Conservation (phyloP, 2,888 invertebrate genomes). For the Hofmannophila pseudospretella region DNA sequence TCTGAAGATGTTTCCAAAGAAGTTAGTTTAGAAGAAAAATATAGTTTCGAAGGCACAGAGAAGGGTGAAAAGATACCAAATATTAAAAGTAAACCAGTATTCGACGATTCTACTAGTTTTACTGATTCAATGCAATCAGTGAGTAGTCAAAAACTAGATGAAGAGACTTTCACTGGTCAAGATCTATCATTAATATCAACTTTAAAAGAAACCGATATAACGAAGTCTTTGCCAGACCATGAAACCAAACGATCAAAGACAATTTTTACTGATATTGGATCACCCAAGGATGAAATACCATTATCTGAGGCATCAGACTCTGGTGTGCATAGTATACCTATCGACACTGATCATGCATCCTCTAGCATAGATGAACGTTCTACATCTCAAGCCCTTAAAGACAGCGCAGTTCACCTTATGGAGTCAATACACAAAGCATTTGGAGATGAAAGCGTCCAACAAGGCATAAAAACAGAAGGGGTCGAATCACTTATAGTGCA, state of each 20-base stretch:
- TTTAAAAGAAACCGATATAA: constrained; percentile 24
- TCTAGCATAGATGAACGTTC: constrained; percentile 15
- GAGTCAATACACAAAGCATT: constrained; percentile 64
- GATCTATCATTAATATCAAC: constrained; percentile 23
- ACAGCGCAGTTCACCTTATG: constrained; percentile 41
- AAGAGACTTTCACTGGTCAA: constrained; percentile 18
- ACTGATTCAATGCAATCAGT: constrained; percentile 27
- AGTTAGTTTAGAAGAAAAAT: constrained; percentile 65
- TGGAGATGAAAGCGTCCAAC: constrained; percentile 52
- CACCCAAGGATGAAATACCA: constrained; percentile 37
- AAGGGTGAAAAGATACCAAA: constrained; percentile 39
- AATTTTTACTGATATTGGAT: constrained; percentile 19
- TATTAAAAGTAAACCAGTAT: constrained; percentile 12
- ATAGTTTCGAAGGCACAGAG: constrained; percentile 59
- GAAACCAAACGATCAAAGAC: constrained; percentile 16
- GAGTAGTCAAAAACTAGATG: constrained; percentile 24
- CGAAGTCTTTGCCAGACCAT: constrained; percentile 8
- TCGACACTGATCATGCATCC: constrained; percentile 27
- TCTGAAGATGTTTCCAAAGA: constrained; percentile 67
- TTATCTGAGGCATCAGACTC: constrained; percentile 47
- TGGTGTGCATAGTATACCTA: constrained; percentile 44
- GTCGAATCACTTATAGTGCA: constrained; percentile 37
- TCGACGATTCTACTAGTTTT: constrained; percentile 19
- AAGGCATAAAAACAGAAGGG: constrained; percentile 62
- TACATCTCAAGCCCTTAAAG: constrained; percentile 27